Conservation (phyloP, 2,797 vertebrate genomes). For the Poecilia wingei region DNA sequence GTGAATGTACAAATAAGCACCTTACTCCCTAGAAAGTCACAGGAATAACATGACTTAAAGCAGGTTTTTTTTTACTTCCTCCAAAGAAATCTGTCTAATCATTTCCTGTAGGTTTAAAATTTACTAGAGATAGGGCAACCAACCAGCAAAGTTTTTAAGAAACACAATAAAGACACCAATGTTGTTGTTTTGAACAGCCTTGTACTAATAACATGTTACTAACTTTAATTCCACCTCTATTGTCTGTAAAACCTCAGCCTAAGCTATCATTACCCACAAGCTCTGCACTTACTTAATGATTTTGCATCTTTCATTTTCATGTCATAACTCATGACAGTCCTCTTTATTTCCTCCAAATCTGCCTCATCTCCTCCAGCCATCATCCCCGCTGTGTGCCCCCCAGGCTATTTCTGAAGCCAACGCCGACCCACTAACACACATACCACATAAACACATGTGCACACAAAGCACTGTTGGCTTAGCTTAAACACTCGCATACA, state of each 20-base stretch:
- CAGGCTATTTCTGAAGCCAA: constrained; percentile 40
- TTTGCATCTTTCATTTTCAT: constrained; percentile 8
- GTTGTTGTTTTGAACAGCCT: background rate
- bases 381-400: background rate
- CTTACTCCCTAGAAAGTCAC: too few species aligned
- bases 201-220: constrained; percentile 37
- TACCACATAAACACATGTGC: constrained; percentile 35
- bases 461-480: constrained; percentile 38
- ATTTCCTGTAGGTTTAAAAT: background rate
- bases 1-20: background rate
- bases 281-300: background rate
- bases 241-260: constrained; percentile 12
- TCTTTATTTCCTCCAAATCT: background rate
- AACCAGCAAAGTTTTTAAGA: background rate
- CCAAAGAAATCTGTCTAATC: background rate
- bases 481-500: constrained; percentile 25
- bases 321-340: background rate
- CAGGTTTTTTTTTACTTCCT: background rate
- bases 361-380: background rate
- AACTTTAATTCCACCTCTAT: constrained; percentile 6
- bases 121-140: background rate
- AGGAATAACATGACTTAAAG: background rate
- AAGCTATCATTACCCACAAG: background rate
- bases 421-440: constrained; percentile 53
- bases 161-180: background rate